Evolutionary conservation across 2,113 vertebrate species (phyloP).

Genomic region (Ammodytes marinus): DNA sequence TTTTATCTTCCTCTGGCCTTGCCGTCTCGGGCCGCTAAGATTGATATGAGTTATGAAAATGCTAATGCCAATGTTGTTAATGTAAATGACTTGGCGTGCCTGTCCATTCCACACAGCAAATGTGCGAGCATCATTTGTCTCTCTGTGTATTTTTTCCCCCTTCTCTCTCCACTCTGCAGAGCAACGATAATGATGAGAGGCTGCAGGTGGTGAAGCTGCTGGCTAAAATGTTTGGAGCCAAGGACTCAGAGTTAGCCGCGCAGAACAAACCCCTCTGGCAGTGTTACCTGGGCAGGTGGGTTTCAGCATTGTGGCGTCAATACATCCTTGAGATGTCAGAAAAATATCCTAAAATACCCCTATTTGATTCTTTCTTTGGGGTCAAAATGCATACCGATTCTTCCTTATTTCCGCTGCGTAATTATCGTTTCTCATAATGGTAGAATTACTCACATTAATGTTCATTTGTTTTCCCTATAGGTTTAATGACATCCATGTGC

Average conservation of each 20-base stretch:
- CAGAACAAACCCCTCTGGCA: constrained; percentile 99
- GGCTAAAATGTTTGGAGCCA: constrained; percentile 99
- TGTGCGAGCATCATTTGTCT: constrained; percentile 45
- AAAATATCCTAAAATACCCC: not conserved
- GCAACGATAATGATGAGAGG: constrained; percentile 99
- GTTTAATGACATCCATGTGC: constrained; percentile 99
- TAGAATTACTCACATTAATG: not conserved
- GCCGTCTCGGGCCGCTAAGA: constrained; percentile 9
- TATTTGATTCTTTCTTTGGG: not conserved
- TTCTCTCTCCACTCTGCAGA: constrained; percentile 82
- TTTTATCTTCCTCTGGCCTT: constrained; percentile 30
- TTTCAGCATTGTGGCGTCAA: not conserved
- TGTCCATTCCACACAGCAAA: constrained; percentile 15
- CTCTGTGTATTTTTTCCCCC: not conserved
- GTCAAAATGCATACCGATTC: not conserved
- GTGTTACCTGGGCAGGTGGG: constrained; percentile 97
- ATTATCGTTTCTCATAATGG: not conserved
- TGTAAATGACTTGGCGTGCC: constrained; percentile 44
- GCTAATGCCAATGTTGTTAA: constrained; percentile 12
- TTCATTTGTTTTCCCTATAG: constrained; percentile 69
- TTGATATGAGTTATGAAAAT: constrained; percentile 33
- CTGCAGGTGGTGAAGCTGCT: constrained; percentile 98
- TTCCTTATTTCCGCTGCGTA: not conserved
- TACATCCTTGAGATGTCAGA: not conserved
- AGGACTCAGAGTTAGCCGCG: constrained; percentile 96